Evolutionary conservation across 2,888 invertebrate species (phyloP), one percentile per base, ranked within the genome.

Genomic region (Eupelmus urozonus): DNA sequence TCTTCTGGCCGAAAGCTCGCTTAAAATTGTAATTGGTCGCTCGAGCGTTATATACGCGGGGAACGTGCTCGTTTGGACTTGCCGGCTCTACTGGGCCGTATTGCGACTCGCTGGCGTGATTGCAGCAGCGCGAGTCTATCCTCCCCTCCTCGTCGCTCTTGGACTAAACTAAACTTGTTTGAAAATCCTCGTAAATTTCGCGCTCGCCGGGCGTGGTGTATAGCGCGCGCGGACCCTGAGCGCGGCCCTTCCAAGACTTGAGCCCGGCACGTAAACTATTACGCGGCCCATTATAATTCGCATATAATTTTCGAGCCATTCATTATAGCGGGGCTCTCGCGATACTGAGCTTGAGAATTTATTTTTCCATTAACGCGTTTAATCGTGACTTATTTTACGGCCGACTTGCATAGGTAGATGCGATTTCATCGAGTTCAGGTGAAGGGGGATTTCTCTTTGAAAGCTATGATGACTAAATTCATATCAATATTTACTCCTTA

Each of bases 1-100:
- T 82, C 81, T 79, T 65, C 73, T 79, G 78, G 76, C 78, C 73
- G 60, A 76, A 76, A 77, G 77, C 63, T 67, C 76, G 76, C 78
- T 81, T 81, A 82, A 83, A 82, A 82, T 81, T 78, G 80, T 82
- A 83, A 82, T 83, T 82, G 82, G 80, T 78, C 80, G 80, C 20
- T 42, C 18, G 51, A 23, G 60, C 29, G 29, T 49, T 51, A n/a
- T 59, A 20, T 57, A 49, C 29, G 59, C 42, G n/a, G 27, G 29
- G 27, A 53, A 40, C 27, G 53, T 53, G 53, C 20, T 13, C 29
- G n/a, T n/a, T n/a, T n/a, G n/a, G n/a, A n/a, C n/a, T n/a, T n/a
- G n/a, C n/a, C n/a, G n/a, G n/a, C n/a, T n/a, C n/a, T n/a, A n/a
- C n/a, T n/a, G n/a, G n/a, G n/a, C n/a, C n/a, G n/a, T n/a, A n/a